Evolutionary conservation across 2,888 invertebrate genomes (phyloP).

Genomic region (Tetrapedia diversipes): DNA sequence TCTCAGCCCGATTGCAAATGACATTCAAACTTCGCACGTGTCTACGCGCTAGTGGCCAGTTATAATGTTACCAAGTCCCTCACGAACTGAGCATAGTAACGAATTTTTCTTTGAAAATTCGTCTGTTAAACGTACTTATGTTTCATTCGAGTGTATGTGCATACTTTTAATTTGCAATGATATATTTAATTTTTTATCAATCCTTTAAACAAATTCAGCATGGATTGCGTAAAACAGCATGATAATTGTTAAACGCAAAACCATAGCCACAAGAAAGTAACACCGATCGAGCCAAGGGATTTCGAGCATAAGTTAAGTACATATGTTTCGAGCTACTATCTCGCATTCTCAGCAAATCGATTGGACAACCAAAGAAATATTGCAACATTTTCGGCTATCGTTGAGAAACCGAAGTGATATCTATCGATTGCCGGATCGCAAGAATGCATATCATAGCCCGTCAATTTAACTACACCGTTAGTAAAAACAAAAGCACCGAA

Average conservation of each 20-base stretch:
- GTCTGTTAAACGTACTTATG: no score
- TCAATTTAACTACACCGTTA: not conserved
- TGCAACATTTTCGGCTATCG: constrained; percentile 1
- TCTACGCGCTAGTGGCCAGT: not conserved
- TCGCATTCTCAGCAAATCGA: constrained; percentile 2
- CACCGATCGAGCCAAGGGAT: not conserved
- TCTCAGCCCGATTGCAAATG: constrained; percentile 64
- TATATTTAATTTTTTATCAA: no score
- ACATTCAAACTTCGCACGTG: constrained; percentile 47
- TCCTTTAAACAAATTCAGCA: not conserved
- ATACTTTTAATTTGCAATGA: no score
- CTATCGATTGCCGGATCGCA: not conserved
- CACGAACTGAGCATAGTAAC: not conserved
- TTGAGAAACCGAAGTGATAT: constrained; percentile 3
- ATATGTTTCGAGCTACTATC: not conserved
- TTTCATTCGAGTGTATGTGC: no score
- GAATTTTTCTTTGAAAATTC: not conserved
- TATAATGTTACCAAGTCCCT: constrained; percentile 16
- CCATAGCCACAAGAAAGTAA: not conserved
- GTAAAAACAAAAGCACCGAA: not conserved
- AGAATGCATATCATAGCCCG: not conserved
- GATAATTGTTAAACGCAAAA: not conserved
- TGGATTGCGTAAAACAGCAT: not conserved
- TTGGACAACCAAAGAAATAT: constrained; percentile 5
- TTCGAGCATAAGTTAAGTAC: no score